phyloP scores from a whole-genome alignment of 2,888 invertebrate species.

The Stegophylla sp. region DNA sequence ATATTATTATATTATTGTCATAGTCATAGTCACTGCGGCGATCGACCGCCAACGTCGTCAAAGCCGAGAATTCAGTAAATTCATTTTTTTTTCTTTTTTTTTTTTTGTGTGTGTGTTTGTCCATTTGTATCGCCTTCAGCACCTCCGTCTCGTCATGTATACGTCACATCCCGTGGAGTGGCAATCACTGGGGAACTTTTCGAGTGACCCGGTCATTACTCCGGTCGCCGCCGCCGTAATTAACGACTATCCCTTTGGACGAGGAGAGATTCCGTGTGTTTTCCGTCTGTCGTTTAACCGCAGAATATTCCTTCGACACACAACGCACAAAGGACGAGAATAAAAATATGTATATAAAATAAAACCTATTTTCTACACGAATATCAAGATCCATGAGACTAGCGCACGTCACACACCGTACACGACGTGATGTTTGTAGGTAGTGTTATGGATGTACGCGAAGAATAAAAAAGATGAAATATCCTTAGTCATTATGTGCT shows the following conservation, averaged over 20 bases:
- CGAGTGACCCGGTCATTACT: slow-evolving; percentile 6
- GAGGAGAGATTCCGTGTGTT: neutral
- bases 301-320: neutral
- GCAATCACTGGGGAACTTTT: slow-evolving; percentile 3
- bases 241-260: slow-evolving; percentile 38
- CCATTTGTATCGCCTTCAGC: no score
- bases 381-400: neutral
- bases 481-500: slow-evolving; percentile 49
- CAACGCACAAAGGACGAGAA: neutral
- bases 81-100: no score
- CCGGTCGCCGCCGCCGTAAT: neutral
- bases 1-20: no score
- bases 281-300: slow-evolving; percentile 29
- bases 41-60: neutral
- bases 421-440: neutral
- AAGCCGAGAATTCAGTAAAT: neutral
- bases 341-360: neutral
- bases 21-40: no score
- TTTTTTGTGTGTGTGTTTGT: neutral
- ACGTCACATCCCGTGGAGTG: no score
- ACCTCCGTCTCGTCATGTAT: neutral
- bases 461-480: slow-evolving; percentile 36
- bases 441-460: neutral
- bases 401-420: neutral
- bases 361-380: no score